Evolutionary conservation across 2,113 vertebrate species (phyloP).

Genomic region (Tragulus kanchil): DNA sequence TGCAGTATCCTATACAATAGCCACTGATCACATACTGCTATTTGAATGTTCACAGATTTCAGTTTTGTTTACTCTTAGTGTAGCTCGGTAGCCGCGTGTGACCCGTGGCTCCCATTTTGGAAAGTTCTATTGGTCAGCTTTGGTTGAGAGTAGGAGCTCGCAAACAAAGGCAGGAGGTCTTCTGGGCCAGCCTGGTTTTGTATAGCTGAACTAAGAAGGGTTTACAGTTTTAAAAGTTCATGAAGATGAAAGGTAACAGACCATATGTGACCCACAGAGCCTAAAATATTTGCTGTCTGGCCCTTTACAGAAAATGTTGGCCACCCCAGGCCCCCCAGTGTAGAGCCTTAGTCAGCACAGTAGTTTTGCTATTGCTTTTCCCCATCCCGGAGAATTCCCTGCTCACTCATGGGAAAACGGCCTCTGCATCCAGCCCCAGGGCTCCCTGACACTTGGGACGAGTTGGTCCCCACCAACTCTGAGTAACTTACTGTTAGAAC

Average conservation of each 20-base stretch:
- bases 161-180: background rate
- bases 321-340: background rate
- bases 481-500: constrained; percentile 49
- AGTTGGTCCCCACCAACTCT: background rate
- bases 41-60: constrained; percentile 10
- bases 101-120: background rate
- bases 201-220: constrained; percentile 17
- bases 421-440: constrained; percentile 19
- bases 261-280: background rate
- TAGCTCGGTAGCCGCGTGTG: background rate
- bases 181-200: background rate
- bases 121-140: background rate
- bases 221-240: background rate
- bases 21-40: background rate
- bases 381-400: constrained; percentile 22
- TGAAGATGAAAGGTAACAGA: background rate
- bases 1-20: background rate
- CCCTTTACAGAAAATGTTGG: constrained; percentile 27
- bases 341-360: background rate
- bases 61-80: background rate
- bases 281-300: background rate
- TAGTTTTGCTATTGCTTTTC: constrained; percentile 19
- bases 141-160: background rate
- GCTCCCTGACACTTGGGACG: constrained; percentile 47
- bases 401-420: constrained; percentile 60